A percentile compares a stretch with the other conserved stretches of the same genome.
Evolutionary conservation across 30 jellyfish, hydroid and myxozoan genomes (phyloP).

Genomic region (Pelagia noctiluca): DNA sequence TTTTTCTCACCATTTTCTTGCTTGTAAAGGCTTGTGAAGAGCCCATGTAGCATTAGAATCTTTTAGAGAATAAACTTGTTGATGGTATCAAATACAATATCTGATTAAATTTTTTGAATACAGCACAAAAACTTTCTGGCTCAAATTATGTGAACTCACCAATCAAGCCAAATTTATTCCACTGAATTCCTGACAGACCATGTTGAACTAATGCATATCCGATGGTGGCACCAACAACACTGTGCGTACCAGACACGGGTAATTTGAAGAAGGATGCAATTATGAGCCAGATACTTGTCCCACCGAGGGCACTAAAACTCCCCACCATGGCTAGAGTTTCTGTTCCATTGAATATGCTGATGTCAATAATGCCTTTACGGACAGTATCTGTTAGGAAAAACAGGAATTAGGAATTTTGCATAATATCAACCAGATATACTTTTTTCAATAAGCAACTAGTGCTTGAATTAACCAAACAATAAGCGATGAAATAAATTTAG

Average conservation of each 20-base stretch:
- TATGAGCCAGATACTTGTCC: conserved; percentile 76
- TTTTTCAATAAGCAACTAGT: neutral
- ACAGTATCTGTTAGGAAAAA: conserved; percentile 68
- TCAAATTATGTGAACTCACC: conserved; percentile 29
- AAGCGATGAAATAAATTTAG: too few relatives aligned
- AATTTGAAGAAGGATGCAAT: conserved; percentile 74
- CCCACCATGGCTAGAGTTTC: conserved; percentile 74
- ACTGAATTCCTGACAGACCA: conserved; percentile 63
- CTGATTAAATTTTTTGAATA: too few relatives aligned
- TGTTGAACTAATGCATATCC: conserved; percentile 79
- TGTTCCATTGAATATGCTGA: conserved; percentile 67
- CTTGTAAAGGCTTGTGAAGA: too few relatives aligned
- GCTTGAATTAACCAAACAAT: too few relatives aligned
- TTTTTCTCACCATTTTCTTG: too few relatives aligned
- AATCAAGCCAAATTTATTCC: conserved; percentile 71
- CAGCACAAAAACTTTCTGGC: neutral
- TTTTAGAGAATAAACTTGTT: too few relatives aligned
- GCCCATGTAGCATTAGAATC: too few relatives aligned
- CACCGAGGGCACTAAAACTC: conserved; percentile 81
- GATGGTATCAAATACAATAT: too few relatives aligned
- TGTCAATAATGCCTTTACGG: conserved; percentile 75
- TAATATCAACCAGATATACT: neutral
- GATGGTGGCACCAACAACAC: conserved; percentile 86
- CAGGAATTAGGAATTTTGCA: too few relatives aligned
- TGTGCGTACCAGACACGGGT: conserved; percentile 89